These are phyloP conservation scores for Spinus olivaceus DNA, from an alignment of 2,797 vertebrate species.

Conservation along the genomic window DNA sequence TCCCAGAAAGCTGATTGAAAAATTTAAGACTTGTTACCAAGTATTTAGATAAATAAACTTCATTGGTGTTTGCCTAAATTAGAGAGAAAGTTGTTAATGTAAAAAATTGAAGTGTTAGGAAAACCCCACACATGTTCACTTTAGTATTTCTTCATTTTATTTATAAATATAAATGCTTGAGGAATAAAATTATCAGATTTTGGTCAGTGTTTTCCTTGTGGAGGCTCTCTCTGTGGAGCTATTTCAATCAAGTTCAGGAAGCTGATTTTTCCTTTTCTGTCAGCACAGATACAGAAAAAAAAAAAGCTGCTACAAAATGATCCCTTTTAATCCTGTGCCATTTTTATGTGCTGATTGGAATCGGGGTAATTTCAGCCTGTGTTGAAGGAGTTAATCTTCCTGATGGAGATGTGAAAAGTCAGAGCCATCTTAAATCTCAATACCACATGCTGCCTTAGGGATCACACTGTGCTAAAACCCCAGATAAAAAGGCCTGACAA, in stretches of 20 bases:
- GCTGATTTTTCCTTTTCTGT: neutral
- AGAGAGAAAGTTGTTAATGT: neutral
- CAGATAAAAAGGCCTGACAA: slow-evolving; percentile 82
- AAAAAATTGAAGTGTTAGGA: neutral
- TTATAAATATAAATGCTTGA: neutral
- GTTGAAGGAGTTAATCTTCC: slow-evolving; percentile 74
- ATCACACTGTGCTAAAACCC: slow-evolving; percentile 78
- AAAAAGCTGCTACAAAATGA: slow-evolving; percentile 6
- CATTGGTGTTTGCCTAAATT: neutral
- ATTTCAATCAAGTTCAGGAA: neutral
- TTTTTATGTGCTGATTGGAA: slow-evolving; percentile 37
- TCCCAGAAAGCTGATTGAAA: neutral
- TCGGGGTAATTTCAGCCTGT: slow-evolving; percentile 36
- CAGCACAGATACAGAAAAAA: neutral
- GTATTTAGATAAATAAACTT: neutral
- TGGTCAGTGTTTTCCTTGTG: neutral
- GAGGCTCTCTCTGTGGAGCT: neutral
- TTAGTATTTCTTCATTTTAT: neutral
- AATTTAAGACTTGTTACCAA: neutral
- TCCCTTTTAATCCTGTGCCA: slow-evolving; percentile 2
- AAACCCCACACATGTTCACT: neutral
- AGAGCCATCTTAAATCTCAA: slow-evolving; percentile 72
- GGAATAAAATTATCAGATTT: neutral
- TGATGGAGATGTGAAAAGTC: slow-evolving; percentile 66
- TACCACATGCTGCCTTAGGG: slow-evolving; percentile 73